Conservation (phyloP, 92 coral and sea anemone genomes). For the Palythoa grandiflora region DNA sequence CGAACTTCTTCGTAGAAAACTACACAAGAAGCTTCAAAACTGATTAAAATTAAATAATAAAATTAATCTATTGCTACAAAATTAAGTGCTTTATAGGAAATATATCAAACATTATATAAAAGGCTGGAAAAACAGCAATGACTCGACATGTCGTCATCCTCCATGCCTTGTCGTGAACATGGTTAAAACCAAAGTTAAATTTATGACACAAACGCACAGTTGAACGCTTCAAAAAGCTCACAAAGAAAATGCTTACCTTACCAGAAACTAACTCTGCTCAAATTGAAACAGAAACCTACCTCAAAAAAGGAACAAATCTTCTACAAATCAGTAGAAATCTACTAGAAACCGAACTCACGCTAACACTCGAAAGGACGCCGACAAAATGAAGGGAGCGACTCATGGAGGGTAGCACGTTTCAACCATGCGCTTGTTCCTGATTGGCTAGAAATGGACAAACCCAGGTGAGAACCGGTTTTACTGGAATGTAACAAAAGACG, state of each 20-base stretch:
- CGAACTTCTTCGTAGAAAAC: slow-evolving; percentile 52
- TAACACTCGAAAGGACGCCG: slow-evolving; percentile 41
- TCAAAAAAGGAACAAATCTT: slow-evolving; percentile 53
- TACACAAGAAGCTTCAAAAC: slow-evolving; percentile 39
- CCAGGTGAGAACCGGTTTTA: slow-evolving; percentile 38
- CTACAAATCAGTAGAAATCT: slow-evolving; percentile 33
- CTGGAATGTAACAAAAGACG: slow-evolving; percentile 36
- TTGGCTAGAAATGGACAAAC: slow-evolving; percentile 41
- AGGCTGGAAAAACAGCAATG: background rate
- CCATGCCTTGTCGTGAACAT: slow-evolving; percentile 10
- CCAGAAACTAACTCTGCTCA: slow-evolving; percentile 47
- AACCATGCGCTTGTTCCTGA: slow-evolving; percentile 39
- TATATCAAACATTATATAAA: slow-evolving; percentile 37
- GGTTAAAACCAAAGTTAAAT: slow-evolving; percentile 36
- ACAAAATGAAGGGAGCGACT: slow-evolving; percentile 17
- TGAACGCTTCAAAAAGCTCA: slow-evolving; percentile 33
- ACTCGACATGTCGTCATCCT: slow-evolving; percentile 37
- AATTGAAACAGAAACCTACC: slow-evolving; percentile 55
- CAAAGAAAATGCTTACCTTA: slow-evolving; percentile 42
- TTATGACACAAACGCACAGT: slow-evolving; percentile 34
- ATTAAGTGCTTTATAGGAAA: background rate
- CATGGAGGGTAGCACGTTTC: slow-evolving; percentile 29
- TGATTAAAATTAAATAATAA: slow-evolving; percentile 12
- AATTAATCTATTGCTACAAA: slow-evolving; percentile 29
- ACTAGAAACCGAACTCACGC: background rate